Evolutionary conservation across 2,113 vertebrate species (phyloP), one percentile per base, ranked within the genome.

Genomic region (Anarhynchus alexandrinus): DNA sequence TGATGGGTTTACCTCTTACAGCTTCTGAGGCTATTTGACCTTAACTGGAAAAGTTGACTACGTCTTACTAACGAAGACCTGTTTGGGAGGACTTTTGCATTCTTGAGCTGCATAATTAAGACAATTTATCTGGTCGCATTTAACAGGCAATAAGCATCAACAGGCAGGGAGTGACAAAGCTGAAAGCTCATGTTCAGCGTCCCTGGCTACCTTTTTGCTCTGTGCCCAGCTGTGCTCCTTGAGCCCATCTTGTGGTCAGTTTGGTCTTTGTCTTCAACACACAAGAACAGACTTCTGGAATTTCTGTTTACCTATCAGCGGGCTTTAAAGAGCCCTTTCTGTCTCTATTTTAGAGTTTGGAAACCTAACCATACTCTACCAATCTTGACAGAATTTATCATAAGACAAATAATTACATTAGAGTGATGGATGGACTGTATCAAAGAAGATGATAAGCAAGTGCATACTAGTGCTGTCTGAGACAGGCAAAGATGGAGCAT

Each of bases 371-470:
- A 27, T 52, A 80, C 19, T 57, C 49, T 62, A 77, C 25, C 17
- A 83, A 61, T 83, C 54, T 76, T 88, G 62, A 81, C 51, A 93
- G 82, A 90, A 83, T 94, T 93, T 94, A 78, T 94, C 62, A 73
- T 86, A 88, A 88, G 71, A 92, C 67, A 92, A 88, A 94, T 81
- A 93, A 90, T 92, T 54, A 93, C 49, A 66, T 93, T 77, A 90
- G 54, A 90, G 73, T 86, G 71, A 83, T 80, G 25, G 36, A 90
- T 73, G 42, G n/a, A 54, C 34, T 81, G 12, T 43, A 77, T 86
- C 54, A 81, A 72, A 49, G 57, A 73, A 58, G 71, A 88, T 82
- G 70, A 90, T 73, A 73, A 94, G 66, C 43, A 80, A 82, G 34
- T 69, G 40, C 40, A 38, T 43, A 13, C 58, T 47, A 26, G 34